Evolutionary conservation across 1,140 invertebrate genomes (phyloP).

Genomic region (Cepaea nemoralis): DNA sequence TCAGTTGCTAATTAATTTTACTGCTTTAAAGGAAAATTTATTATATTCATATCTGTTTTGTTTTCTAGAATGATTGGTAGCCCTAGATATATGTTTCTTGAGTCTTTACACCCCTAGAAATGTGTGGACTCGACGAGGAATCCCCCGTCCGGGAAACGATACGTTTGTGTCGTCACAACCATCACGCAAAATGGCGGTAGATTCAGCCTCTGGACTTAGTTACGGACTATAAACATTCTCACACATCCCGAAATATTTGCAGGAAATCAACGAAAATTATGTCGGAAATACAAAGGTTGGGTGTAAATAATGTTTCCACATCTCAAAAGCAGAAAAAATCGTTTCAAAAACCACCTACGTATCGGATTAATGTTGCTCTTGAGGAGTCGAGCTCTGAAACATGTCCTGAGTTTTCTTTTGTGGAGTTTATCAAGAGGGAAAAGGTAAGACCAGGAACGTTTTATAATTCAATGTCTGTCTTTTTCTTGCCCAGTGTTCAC

Average conservation of each 20-base stretch:
- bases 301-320: background rate
- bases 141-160: constrained; percentile 19
- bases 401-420: constrained; percentile 35
- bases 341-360: background rate
- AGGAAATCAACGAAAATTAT: constrained; percentile 5
- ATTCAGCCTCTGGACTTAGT: constrained; percentile 27
- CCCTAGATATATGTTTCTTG: no score
- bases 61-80: no score
- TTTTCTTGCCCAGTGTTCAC: no score
- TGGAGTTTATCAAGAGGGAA: constrained; percentile 25
- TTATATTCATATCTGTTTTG: no score
- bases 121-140: background rate
- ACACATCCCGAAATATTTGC: background rate
- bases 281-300: constrained; percentile 25
- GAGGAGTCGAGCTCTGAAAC: constrained; percentile 22
- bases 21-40: no score
- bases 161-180: constrained; percentile 30
- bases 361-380: constrained; percentile 19
- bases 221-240: background rate
- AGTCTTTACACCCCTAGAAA: background rate
- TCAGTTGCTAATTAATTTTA: no score
- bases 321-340: constrained; percentile 22
- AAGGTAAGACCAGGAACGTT: constrained; percentile 33
- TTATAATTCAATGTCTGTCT: no score
- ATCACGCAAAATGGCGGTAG: constrained; percentile 42